These are phyloP conservation scores for Zygothrica quintamaculata DNA, from an alignment of 2,888 invertebrate genomes.

Conservation along the genomic window DNA sequence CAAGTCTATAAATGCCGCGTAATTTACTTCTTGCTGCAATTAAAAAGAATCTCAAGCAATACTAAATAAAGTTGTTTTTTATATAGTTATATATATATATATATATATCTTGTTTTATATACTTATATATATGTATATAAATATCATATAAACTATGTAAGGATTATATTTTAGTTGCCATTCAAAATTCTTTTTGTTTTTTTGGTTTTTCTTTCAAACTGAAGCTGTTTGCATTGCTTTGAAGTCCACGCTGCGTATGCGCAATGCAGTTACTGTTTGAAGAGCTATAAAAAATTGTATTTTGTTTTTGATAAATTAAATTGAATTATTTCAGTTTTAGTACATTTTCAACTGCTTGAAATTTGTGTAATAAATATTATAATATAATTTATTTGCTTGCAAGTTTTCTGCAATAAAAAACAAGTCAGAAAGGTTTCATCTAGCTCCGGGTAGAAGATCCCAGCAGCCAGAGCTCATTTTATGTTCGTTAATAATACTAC, in stretches of 20 bases:
- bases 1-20: conserved; percentile 77
- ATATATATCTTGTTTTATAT: conserved; percentile 32
- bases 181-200: conserved; percentile 3
- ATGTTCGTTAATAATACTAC: no score
- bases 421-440: no score
- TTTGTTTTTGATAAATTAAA: conserved; percentile 13
- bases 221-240: conserved; percentile 34
- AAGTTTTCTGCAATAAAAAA: no score
- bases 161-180: not conserved
- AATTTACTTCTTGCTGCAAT: conserved; percentile 68
- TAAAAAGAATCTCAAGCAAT: conserved; percentile 52
- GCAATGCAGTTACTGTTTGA: conserved; percentile 38
- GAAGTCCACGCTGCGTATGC: conserved; percentile 53
- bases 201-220: conserved; percentile 11
- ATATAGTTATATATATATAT: not conserved
- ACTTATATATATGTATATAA: no score
- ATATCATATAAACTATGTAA: no score
- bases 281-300: conserved; percentile 30
- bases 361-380: no score
- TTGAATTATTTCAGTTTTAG: no score
- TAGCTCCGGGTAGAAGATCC: no score
- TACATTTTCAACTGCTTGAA: no score
- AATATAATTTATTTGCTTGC: no score
- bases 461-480: no score
- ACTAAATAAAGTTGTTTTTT: conserved; percentile 55